Evolutionary conservation across 2,888 invertebrate species (phyloP).

Genomic region (Drosophila rellima): DNA sequence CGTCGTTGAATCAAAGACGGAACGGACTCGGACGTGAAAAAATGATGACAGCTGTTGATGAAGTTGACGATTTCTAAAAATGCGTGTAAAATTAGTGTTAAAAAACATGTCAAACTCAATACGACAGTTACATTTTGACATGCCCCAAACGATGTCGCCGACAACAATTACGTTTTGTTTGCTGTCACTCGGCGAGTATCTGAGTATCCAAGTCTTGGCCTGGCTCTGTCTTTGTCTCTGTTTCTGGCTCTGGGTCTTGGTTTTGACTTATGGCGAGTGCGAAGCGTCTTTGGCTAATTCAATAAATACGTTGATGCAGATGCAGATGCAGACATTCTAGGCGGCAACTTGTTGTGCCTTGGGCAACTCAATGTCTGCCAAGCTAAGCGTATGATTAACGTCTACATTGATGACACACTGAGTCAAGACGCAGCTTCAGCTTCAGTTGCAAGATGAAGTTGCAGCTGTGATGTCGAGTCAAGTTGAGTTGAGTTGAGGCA

Average conservation of each 20-base stretch:
- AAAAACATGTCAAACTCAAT: conserved; percentile 82
- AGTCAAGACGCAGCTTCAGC: conserved; percentile 8
- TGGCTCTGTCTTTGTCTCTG: not conserved
- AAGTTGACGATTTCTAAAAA: conserved; percentile 82
- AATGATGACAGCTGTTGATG: conserved; percentile 81
- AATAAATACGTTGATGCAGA: conserved; percentile 55
- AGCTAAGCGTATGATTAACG: conserved; percentile 81
- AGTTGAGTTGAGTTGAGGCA: conserved; percentile 27
- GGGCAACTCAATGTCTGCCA: conserved; percentile 67
- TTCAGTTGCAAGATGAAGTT: conserved; percentile 26
- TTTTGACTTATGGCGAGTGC: not conserved
- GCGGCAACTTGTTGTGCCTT: conserved; percentile 52
- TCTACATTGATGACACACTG: conserved; percentile 77
- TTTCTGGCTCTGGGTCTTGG: not conserved
- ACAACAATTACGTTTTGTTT: conserved; percentile 74
- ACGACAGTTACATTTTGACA: conserved; percentile 80
- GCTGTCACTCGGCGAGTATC: conserved; percentile 39
- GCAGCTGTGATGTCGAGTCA: conserved; percentile 36
- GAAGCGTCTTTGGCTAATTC: conserved; percentile 62
- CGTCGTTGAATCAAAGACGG: conserved; percentile 68
- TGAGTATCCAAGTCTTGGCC: not conserved
- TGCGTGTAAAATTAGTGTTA: conserved; percentile 82
- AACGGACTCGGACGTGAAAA: conserved; percentile 64
- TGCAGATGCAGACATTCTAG: conserved; percentile 60
- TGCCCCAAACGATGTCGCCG: conserved; percentile 56